Evolutionary conservation across 2,797 vertebrate species (phyloP).

Genomic region (Garrulus glandarius): DNA sequence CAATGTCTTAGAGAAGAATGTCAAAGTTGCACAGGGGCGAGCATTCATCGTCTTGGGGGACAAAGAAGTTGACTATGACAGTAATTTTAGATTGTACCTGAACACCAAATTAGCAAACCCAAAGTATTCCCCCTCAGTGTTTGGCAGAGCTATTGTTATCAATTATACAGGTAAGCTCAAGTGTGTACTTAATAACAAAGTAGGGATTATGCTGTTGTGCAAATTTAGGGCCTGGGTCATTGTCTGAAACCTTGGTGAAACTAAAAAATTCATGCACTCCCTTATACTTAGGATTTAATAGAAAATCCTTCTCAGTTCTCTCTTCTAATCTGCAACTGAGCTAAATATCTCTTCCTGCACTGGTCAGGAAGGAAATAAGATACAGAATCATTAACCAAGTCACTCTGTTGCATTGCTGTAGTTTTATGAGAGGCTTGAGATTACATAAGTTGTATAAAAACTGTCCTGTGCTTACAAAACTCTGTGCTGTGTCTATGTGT

Average conservation of each 20-base stretch:
- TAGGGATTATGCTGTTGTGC: not conserved
- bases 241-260: not conserved
- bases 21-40: slow-evolving; percentile 84
- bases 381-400: not conserved
- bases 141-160: slow-evolving; percentile 96
- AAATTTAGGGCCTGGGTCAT: not conserved
- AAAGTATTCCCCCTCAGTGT: slow-evolving; percentile 90
- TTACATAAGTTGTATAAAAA: not conserved
- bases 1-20: slow-evolving; percentile 90
- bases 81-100: slow-evolving; percentile 91
- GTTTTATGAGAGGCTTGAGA: not conserved
- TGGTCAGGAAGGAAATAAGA: not conserved
- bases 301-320: not conserved
- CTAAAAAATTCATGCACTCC: not conserved
- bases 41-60: slow-evolving; percentile 91
- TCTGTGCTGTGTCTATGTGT: not conserved
- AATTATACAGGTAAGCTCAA: slow-evolving; percentile 90
- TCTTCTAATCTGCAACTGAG: not conserved
- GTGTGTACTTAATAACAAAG: not conserved
- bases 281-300: not conserved
- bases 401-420: not conserved
- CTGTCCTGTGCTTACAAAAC: not conserved
- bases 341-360: not conserved
- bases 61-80: slow-evolving; percentile 94
- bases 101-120: slow-evolving; percentile 95